Conservation (phyloP, 1,140 invertebrate species). For the Thalassaphorura encarpata region DNA sequence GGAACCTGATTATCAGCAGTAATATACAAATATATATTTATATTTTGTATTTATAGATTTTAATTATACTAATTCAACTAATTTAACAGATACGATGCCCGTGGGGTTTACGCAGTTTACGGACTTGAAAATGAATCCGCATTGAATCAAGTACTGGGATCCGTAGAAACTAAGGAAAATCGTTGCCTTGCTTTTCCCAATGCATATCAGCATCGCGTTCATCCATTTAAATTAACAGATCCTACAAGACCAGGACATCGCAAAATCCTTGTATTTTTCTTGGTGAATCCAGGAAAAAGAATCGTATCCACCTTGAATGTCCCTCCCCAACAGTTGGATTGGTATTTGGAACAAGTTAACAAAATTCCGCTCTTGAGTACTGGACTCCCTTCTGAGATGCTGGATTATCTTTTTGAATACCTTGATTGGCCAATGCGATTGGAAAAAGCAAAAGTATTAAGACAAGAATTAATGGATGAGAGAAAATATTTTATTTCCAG, state of each 20-base stretch:
- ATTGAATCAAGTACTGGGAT: slow-evolving; percentile 10
- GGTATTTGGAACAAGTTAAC: too few species aligned
- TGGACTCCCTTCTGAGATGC: too few species aligned
- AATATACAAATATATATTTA: too few species aligned
- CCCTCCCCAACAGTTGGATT: background rate
- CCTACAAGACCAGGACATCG: background rate
- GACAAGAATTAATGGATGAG: too few species aligned
- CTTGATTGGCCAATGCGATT: too few species aligned
- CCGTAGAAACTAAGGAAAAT: background rate
- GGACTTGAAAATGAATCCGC: background rate
- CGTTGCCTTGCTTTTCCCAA: slow-evolving; percentile 16
- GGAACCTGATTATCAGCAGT: background rate
- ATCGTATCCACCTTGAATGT: background rate
- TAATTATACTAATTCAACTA: too few species aligned
- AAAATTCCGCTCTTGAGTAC: too few species aligned
- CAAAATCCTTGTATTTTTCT: background rate
- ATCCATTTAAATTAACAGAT: slow-evolving; percentile 6
- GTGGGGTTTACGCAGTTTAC: background rate
- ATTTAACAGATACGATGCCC: background rate
- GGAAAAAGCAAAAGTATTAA: too few species aligned
- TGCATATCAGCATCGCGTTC: slow-evolving; percentile 5
- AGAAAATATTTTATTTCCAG: too few species aligned
- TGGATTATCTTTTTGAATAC: too few species aligned
- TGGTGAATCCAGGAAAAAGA: background rate
- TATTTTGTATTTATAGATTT: background rate